Conservation (phyloP, 2,797 vertebrate genomes). For the Coilia nasus region DNA sequence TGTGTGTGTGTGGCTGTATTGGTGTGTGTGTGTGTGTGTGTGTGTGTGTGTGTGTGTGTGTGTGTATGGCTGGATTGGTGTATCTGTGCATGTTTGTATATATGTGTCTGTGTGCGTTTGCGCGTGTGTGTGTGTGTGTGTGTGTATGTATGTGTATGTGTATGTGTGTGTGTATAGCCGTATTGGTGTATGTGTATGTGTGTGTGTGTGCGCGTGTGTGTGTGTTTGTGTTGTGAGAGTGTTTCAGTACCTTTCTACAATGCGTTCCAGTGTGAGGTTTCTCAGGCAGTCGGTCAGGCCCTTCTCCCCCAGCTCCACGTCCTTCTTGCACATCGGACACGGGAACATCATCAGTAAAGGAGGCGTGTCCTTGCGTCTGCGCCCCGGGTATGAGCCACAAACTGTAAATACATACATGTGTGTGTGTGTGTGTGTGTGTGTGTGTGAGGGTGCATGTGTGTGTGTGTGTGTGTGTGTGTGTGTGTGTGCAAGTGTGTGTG, state of each 20-base stretch:
- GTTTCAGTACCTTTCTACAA: conserved; percentile 85
- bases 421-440: conserved; percentile 1
- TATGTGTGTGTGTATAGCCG: neutral
- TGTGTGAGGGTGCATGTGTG: neutral
- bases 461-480: neutral
- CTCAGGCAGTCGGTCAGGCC: conserved; percentile 91
- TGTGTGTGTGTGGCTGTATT: neutral
- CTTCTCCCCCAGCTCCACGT: conserved; percentile 90
- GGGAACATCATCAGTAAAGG: conserved; percentile 86
- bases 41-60: neutral
- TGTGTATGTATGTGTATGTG: neutral
- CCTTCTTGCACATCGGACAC: conserved; percentile 87
- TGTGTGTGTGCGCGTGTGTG: too few relatives aligned
- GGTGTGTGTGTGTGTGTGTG: neutral
- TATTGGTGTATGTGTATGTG: neutral
- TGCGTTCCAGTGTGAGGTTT: conserved; percentile 94
- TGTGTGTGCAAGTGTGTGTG: neutral
- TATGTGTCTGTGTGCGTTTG: neutral
- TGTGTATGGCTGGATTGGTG: neutral
- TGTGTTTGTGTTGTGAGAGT: conserved; percentile 16
- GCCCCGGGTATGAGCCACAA: conserved; percentile 91
- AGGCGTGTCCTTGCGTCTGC: conserved; percentile 80
- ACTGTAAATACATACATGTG: conserved; percentile 65
- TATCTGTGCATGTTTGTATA: neutral
- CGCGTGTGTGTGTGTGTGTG: neutral